phyloP scores from a whole-genome alignment of 2,113 vertebrate species.

The Brachyhypopomus gauderio region DNA sequence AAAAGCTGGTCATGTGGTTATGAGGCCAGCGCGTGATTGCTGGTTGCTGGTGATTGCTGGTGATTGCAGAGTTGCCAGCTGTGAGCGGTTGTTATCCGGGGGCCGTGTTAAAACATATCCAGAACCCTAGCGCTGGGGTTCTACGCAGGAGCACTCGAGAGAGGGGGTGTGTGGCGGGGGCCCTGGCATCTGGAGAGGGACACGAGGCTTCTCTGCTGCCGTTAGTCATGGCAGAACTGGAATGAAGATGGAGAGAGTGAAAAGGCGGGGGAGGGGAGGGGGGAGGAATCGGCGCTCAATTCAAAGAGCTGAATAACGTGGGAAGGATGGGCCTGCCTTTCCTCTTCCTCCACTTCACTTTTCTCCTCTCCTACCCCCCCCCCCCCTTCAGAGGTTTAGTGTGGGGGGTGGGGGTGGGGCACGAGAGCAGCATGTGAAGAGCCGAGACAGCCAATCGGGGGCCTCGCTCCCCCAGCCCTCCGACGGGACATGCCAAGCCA shows the following conservation, averaged over 20 bases:
- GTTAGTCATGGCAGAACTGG: background rate
- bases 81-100: constrained; percentile 40
- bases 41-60: no score
- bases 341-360: constrained; percentile 64
- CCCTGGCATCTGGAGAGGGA: constrained; percentile 48
- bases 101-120: constrained; percentile 6
- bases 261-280: constrained; percentile 21
- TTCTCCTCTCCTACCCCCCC: constrained; percentile 55
- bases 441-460: constrained; percentile 20
- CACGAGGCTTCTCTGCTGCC: constrained; percentile 18
- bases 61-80: background rate
- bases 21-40: background rate
- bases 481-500: constrained; percentile 10
- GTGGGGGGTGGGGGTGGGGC: constrained; percentile 53
- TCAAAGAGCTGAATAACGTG: constrained; percentile 66
- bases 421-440: constrained; percentile 26
- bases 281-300: constrained; percentile 26
- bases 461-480: constrained; percentile 4
- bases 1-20: constrained; percentile 9
- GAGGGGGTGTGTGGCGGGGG: constrained; percentile 5
- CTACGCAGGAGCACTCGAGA: background rate
- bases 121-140: background rate
- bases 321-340: constrained; percentile 44
- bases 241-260: background rate
- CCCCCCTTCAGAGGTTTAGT: constrained; percentile 60